Base-by-base conservation (phyloP, 2,113 vertebrate genomes). In the Embiotoca jacksoni region DNA sequence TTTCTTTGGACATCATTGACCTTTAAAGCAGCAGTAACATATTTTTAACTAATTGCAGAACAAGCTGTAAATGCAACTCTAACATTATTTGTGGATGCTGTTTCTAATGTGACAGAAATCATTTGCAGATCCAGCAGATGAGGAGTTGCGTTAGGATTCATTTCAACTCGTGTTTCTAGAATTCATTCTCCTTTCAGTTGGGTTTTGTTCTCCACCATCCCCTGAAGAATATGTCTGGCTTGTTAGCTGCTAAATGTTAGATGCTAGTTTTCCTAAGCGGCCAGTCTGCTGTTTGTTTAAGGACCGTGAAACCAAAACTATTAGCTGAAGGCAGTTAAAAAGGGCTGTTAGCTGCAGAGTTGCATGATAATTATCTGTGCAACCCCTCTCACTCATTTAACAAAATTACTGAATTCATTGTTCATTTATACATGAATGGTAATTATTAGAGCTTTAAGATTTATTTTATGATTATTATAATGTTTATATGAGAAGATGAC, bases 231-330 rank as follows among this genome's bases (percentile, higher is more conserved):
- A 37, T 44, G 46, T 35, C 37, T 57, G 3, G 1, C 10, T 53
- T 15, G 61, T 13, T 4, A 6, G 41, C 3, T 11, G 41, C n/a
- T 44, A 23, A 49, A 33, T n/a, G 14, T 15, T 60, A 30, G 46
- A 41, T 44, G 41, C 10, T 44, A 11, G 4, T 54, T 69, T 55
- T 16, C 23, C 23, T 23, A 23, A 23, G 23, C 23, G 23, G 3
- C 5, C 23, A 53, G 1, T 53, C 13, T 68, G 36, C 6, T 36
- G n/a, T 46, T 36, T 15, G 0, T 53, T 35, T 31, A 39, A 53
- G 9, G 2, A 2, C 52, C 52, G 41, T n/a, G 23, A 32, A 68
- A n/a, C 52, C n/a, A 30, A 72, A 77, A 63, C 47, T 54, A 35
- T 30, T 14, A 1, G 7, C 30, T 44, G 8, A 71, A 72, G 56